Evolutionary conservation across 2,113 vertebrate genomes (phyloP).

Genomic region (Passer domesticus): DNA sequence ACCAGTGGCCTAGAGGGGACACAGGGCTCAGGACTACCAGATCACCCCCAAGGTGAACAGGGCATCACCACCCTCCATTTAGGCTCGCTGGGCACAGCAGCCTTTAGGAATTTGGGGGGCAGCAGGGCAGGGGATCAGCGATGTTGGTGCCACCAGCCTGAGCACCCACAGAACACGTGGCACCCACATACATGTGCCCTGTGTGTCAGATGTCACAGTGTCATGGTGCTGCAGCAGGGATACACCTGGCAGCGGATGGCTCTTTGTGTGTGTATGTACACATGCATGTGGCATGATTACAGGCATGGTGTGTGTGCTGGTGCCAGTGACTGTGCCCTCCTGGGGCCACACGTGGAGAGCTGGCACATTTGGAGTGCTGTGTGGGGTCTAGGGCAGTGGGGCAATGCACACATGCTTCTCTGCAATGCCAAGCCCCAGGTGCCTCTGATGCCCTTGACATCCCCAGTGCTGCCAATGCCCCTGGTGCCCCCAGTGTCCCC

Average conservation of each 20-base stretch:
- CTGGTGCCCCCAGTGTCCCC: background rate
- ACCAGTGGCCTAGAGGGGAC: conserved; percentile 12
- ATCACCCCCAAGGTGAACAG: background rate
- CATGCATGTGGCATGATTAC: background rate
- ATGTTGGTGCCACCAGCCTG: background rate
- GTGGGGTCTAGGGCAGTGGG: too few species aligned
- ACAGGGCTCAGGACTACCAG: background rate
- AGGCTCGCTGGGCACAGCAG: background rate
- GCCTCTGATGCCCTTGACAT: too few species aligned
- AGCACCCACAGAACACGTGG: background rate
- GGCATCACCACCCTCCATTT: background rate
- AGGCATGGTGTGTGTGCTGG: fast-evolving
- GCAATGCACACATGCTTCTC: background rate
- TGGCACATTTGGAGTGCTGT: background rate
- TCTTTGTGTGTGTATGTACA: background rate
- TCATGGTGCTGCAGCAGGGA: background rate
- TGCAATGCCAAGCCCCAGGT: background rate
- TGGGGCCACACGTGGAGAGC: background rate
- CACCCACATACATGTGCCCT: fast-evolving
- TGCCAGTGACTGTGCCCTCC: background rate
- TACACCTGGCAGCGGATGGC: background rate
- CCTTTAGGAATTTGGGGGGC: background rate
- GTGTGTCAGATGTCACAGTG: background rate
- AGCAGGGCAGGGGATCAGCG: background rate
- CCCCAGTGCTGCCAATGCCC: background rate